Evolutionary conservation across 2,888 invertebrate genomes (phyloP).

Genomic region (Pandemis cinnamomeana): DNA sequence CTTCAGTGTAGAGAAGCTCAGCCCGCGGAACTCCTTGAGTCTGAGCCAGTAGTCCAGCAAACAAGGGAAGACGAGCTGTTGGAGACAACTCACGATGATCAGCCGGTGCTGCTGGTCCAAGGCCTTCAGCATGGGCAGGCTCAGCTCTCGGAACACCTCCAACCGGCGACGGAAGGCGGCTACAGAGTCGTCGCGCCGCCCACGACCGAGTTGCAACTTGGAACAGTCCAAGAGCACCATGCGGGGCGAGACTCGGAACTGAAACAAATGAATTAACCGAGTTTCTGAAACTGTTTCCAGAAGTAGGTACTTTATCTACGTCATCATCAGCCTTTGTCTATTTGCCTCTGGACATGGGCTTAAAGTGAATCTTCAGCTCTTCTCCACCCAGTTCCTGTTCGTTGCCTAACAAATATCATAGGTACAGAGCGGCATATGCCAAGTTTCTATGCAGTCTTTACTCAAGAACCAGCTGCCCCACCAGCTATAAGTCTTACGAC

Average conservation of each 20-base stretch:
- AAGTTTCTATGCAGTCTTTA: too few relatives aligned
- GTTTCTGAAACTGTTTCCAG: too few relatives aligned
- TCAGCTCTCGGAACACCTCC: conserved; percentile 93
- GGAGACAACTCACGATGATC: conserved; percentile 88
- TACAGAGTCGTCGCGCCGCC: conserved; percentile 93
- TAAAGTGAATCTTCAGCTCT: too few relatives aligned
- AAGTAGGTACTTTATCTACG: too few relatives aligned
- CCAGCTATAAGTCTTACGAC: too few relatives aligned
- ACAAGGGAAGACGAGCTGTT: background rate
- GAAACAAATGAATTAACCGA: conserved; percentile 48
- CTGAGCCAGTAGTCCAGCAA: background rate
- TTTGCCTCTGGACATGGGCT: too few relatives aligned
- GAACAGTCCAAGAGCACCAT: conserved; percentile 95
- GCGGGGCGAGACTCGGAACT: conserved; percentile 91
- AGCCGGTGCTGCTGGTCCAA: conserved; percentile 93
- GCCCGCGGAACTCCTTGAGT: background rate
- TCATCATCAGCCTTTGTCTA: too few relatives aligned
- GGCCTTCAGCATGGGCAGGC: conserved; percentile 94
- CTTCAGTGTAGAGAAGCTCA: background rate
- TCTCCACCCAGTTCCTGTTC: too few relatives aligned
- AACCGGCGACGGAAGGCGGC: conserved; percentile 93
- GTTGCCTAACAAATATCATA: too few relatives aligned
- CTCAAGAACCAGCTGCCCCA: too few relatives aligned
- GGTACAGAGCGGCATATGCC: too few relatives aligned
- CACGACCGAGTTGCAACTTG: conserved; percentile 93